Base-by-base conservation (phyloP, 2,113 vertebrate species). In the Saguinus midas region DNA sequence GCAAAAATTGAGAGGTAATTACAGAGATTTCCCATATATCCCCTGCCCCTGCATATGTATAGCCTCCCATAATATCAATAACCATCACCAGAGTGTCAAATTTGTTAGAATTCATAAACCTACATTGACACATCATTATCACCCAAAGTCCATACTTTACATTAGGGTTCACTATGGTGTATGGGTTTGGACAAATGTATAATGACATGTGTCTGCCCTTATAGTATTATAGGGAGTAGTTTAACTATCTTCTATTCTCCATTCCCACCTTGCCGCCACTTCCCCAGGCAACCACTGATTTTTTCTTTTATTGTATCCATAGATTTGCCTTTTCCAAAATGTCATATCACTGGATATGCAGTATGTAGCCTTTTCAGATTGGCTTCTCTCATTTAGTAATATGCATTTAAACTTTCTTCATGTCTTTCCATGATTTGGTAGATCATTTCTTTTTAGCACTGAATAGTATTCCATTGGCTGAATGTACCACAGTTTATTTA, bases 21-120 rank as follows among this genome's bases (percentile, higher is more conserved):
- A n/a, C 27, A 58, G 18, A 92, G 18, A 52, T 88, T 70, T 79
- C 1, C 21, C 10, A 27, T 4, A 12, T 9, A n/a, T 6, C 27
- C 6, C 27, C 55, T n/a, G 3, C 27, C 6, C 1, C 40, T 35
- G 9, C 8, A 50, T 11, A 37, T 12, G 6, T 5, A 58, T 7
- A n/a, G 14, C 50, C 21, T 93, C 61, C 40, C 35, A 21, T 9
- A 16, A 35, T 23, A 12, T 16, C 25, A 37, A 58, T 2, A n/a
- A 16, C 4, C 3, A 35, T 21, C 9, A 50, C 18, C 25, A 68
- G 3, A 48, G 3, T 57, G 68, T 0, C 20, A 5, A 12, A 8
- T 18, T 25, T 21, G 12, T 78, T 48, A 78, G 8, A 48, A 14
- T 3, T 40, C 50, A 61, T 70, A 23, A 61, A 17, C 35, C 17